Percentiles rank a stretch among this genome's conserved stretches.
Conservation (phyloP, 2,113 vertebrate genomes). For the Bagarius yarrelli region DNA sequence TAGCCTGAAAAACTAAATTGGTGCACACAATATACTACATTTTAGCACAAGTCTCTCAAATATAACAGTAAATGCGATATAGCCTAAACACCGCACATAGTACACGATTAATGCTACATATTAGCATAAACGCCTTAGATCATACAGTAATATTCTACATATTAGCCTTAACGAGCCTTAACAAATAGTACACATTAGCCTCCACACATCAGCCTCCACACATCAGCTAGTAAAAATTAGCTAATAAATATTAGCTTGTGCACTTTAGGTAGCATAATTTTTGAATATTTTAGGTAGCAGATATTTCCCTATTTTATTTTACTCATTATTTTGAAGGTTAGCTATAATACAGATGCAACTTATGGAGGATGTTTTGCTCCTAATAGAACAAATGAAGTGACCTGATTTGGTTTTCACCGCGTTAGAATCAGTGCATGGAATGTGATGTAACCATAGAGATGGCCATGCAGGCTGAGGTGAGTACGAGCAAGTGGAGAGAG, state of each 20-base stretch:
- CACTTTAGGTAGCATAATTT: background rate
- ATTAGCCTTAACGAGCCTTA: no score
- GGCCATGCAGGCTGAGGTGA: conserved; percentile 6
- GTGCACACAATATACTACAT: background rate
- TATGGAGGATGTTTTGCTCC: background rate
- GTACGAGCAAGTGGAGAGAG: background rate
- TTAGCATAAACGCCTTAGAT: no score
- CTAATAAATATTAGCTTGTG: background rate
- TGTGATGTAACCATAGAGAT: conserved; percentile 52
- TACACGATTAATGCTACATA: no score
- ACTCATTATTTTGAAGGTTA: no score
- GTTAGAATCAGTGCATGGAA: conserved; percentile 28
- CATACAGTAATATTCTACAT: no score
- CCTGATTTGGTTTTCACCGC: conserved; percentile 28
- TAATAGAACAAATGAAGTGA: conserved; percentile 4
- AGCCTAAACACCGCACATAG: no score
- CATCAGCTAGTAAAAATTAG: background rate
- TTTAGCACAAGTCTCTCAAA: background rate
- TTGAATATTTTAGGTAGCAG: no score
- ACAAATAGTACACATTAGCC: background rate
- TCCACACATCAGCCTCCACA: background rate
- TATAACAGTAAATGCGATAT: background rate
- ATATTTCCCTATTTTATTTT: no score
- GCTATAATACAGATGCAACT: background rate
- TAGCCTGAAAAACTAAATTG: background rate